Conservation (phyloP, 2,113 vertebrate genomes). For the Miniopterus natalensis region DNA sequence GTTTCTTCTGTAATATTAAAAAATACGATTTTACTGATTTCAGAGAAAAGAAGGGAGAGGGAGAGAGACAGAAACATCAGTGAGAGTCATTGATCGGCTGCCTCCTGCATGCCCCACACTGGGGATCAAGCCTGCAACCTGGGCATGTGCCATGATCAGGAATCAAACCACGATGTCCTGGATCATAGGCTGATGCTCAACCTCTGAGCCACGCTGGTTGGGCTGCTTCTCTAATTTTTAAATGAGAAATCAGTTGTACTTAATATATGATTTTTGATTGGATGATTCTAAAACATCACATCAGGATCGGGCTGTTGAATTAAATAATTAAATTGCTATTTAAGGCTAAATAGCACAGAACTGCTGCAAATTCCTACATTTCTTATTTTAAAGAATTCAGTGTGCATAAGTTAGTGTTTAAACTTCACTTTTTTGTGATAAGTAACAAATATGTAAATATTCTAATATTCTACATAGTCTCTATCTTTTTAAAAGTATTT, state of each 20-base stretch:
- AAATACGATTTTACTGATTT: too few relatives aligned
- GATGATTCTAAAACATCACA: conserved; percentile 28
- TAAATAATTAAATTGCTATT: conserved; percentile 1
- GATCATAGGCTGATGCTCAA: too few relatives aligned
- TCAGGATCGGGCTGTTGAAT: background rate
- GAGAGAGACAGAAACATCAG: too few relatives aligned
- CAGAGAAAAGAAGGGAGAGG: too few relatives aligned
- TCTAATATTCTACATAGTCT: background rate
- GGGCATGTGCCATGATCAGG: too few relatives aligned
- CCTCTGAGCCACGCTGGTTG: too few relatives aligned
- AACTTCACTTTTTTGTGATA: conserved; percentile 26
- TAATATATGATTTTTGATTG: conserved; percentile 2
- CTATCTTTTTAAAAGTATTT: background rate
- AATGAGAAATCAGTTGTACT: background rate
- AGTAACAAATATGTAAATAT: background rate
- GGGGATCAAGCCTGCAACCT: too few relatives aligned
- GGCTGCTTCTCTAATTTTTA: background rate
- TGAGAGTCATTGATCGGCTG: too few relatives aligned
- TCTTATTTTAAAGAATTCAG: background rate
- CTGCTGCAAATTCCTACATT: background rate
- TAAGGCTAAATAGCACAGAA: background rate
- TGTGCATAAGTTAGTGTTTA: background rate
- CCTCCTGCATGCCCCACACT: too few relatives aligned
- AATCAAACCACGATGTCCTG: too few relatives aligned
- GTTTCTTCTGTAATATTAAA: background rate